These are phyloP conservation scores for Gymnobelideus leadbeateri DNA, from an alignment of 2,113 vertebrate genomes.

Conservation along the genomic window DNA sequence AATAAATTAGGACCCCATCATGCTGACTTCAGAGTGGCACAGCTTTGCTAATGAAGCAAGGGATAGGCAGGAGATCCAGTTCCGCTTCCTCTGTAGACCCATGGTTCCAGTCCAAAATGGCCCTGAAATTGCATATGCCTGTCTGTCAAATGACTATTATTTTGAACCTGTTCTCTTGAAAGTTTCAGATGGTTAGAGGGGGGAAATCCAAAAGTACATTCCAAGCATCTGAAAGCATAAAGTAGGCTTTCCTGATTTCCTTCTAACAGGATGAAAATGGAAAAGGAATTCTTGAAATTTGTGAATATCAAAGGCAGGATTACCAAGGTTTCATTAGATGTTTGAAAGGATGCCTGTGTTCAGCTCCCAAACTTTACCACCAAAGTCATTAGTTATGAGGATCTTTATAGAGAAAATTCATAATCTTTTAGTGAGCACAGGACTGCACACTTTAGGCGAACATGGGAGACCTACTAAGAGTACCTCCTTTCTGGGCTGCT, in stretches of 20 bases:
- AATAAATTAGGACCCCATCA: background rate
- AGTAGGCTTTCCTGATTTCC: background rate
- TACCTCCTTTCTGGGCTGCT: background rate
- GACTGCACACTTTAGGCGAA: background rate
- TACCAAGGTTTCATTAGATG: background rate
- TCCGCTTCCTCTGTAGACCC: background rate
- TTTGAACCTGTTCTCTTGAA: background rate
- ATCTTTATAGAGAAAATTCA: background rate
- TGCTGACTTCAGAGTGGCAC: background rate
- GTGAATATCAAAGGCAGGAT: background rate
- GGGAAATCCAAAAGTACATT: background rate
- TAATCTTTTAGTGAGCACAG: background rate
- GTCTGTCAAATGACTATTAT: constrained; percentile 19
- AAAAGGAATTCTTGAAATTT: background rate
- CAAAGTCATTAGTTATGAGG: background rate
- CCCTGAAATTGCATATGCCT: constrained; percentile 7
- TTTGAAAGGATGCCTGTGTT: background rate
- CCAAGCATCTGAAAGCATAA: background rate
- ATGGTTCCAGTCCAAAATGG: background rate
- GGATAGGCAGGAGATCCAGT: background rate
- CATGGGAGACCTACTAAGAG: background rate
- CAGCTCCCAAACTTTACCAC: background rate
- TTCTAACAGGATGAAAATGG: background rate
- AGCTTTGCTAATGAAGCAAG: background rate
- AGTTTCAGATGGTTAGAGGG: background rate